phyloP scores from a whole-genome alignment of 2,888 invertebrate species.

The Acanthococcus lagerstroemiae region DNA sequence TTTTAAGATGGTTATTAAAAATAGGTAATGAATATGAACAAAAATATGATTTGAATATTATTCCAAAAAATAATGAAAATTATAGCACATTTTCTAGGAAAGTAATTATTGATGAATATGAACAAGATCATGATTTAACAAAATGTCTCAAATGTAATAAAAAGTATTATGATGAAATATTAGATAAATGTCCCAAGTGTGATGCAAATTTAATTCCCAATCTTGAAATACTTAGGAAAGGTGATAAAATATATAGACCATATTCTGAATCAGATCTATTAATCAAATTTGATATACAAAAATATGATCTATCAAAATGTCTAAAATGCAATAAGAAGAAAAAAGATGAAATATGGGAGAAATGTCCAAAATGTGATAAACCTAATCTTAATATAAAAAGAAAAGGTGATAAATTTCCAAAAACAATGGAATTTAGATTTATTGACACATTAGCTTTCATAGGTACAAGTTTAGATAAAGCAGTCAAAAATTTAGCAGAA shows the following conservation, averaged over 20 bases:
- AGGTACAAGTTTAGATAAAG: conserved; percentile 13
- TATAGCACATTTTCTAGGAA: too few species aligned
- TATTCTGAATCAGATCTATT: background rate
- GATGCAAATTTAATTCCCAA: background rate
- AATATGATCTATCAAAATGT: conserved; percentile 10
- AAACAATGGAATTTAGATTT: conserved; percentile 9
- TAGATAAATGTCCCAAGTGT: too few species aligned
- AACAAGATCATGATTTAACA: too few species aligned
- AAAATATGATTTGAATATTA: too few species aligned
- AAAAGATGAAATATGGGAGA: conserved; percentile 5
- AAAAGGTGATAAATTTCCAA: conserved; percentile 2
- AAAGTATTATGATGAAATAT: too few species aligned
- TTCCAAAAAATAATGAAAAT: too few species aligned
- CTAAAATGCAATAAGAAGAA: conserved; percentile 8
- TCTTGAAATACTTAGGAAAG: background rate
- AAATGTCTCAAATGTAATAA: too few species aligned
- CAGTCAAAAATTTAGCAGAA: conserved; percentile 9
- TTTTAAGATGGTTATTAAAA: too few species aligned
- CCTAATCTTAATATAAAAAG: conserved; percentile 4
- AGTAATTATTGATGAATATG: too few species aligned
- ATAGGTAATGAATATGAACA: too few species aligned
- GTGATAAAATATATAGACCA: background rate
- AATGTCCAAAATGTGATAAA: conserved; percentile 8
- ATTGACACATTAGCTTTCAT: conserved; percentile 5
- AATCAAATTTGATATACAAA: conserved; percentile 1